Evolutionary conservation across 2,113 vertebrate species (phyloP), one percentile per base, ranked within the genome.

Genomic region (Sitta europaea): DNA sequence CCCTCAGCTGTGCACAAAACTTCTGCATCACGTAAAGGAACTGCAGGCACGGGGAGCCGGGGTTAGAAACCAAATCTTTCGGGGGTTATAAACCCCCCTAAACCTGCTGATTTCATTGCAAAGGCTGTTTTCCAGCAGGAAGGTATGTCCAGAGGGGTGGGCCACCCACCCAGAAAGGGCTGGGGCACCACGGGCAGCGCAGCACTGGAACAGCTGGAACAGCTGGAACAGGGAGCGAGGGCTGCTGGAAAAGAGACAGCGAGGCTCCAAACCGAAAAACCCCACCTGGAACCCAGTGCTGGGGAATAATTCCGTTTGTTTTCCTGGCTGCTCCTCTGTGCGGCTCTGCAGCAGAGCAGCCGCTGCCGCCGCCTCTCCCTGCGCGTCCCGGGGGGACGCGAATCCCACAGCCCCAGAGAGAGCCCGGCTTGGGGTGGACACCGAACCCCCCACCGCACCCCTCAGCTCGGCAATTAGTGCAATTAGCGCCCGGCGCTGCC

Each of bases 211-310:
- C 73, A 21, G 35, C 54, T 2, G 27, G 40, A 40, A 40, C n/a
- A n/a, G n/a, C n/a, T n/a, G n/a, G 2, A 23, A 6, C 0, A 6
- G 47, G 47, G 29, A 57, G 5, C 2, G 5, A 45, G 14, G 45
- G 1, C 0, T 6, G 5, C 48, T 24, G 4, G 0, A 2, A 13
- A 13, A 58, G 28, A 13, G 28, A 21, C 51, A 54, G 20, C 17
- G 5, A 19, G 22, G 8, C 61, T 33, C 4, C 0, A 6, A 10
- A 18, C 0, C 38, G 40, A 27, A 29, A 7, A 24, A 3, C 0
- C 5, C 15, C 45, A 6, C 29, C 18, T 27, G 40, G 5, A 14
- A 25, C 7, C 0, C 53, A 9, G 19, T 9, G 1, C 3, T 4
- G 10, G 38, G 0, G 3, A 29, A 7, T 1, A 35, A 43, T 77